Conservation (phyloP, 2,113 vertebrate species). For the Neodon shergylaensis region DNA sequence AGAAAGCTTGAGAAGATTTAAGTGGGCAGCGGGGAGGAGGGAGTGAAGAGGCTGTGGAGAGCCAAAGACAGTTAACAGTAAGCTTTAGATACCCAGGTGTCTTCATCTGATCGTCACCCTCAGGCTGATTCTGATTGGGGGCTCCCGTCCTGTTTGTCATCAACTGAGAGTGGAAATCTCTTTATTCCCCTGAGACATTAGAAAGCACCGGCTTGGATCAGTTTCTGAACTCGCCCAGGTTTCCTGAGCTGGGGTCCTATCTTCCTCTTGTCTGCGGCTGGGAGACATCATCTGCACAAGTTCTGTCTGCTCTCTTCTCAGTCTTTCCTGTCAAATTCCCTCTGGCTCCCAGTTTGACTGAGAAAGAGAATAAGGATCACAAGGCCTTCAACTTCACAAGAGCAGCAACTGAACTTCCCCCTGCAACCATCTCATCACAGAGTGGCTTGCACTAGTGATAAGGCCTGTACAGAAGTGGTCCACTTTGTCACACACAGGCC, state of each 20-base stretch:
- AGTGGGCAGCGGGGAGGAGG: slow-evolving; percentile 1
- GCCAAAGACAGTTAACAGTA: slow-evolving; percentile 41
- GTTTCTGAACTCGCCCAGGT: slow-evolving; percentile 75
- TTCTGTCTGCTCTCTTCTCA: background rate
- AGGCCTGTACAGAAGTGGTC: background rate
- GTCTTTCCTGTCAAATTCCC: slow-evolving; percentile 4
- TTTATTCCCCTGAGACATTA: slow-evolving; percentile 72
- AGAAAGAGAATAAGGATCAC: slow-evolving; percentile 68
- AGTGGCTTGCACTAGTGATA: background rate
- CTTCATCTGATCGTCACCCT: slow-evolving; percentile 70
- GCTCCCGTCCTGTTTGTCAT: slow-evolving; percentile 58
- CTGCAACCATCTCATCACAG: fast-evolving
- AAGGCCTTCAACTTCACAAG: slow-evolving; percentile 58
- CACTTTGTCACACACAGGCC: slow-evolving; percentile 64
- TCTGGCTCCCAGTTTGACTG: slow-evolving; percentile 54
- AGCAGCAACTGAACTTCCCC: background rate
- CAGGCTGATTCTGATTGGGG: slow-evolving; percentile 77
- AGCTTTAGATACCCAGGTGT: slow-evolving; percentile 42
- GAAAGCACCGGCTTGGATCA: slow-evolving; percentile 69
- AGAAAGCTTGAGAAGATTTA: slow-evolving; percentile 73
- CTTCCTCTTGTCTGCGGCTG: slow-evolving; percentile 9
- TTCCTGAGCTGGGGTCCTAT: slow-evolving; percentile 74
- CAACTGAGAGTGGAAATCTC: slow-evolving; percentile 68
- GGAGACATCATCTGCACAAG: slow-evolving; percentile 58
- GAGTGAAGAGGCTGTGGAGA: slow-evolving; percentile 49